Evolutionary conservation across 2,113 vertebrate species (phyloP), one percentile per base, ranked within the genome.

Genomic region (Clarias gariepinus): DNA sequence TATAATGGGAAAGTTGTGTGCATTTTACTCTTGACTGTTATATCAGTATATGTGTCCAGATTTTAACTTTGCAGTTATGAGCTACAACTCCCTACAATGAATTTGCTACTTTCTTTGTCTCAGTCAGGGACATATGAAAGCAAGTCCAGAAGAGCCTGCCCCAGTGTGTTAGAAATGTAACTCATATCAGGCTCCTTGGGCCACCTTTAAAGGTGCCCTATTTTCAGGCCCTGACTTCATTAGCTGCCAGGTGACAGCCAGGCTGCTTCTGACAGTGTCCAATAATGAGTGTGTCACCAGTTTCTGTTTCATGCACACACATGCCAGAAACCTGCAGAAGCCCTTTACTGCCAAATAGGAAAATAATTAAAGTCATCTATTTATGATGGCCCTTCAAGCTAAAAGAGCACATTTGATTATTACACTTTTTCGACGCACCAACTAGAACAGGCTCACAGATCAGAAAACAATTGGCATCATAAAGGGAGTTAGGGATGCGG

Each of bases 211-310:
- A 85, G 74, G 78, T 69, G 78, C 57, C 61, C 58, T 47, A 55
- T 83, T 85, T 85, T 73, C 23, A 84, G 47, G 21, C 81, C 57
- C 78, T 63, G 81, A 86, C 86, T 90, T 89, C 83, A 91, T 92
- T 92, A 93, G 91, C 90, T 90, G 79, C 88, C 68, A 82, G 87
- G 84, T 82, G 84, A 88, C 91, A 93, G 91, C 84, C 88, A 81
- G 82, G 85, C 89, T 33, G 58, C 60, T 68, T 76, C 82, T 86
- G 89, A 89, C 77, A 87, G 68, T 77, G 83, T 79, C 86, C 71
- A 88, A 90, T 93, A 92, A 90, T 90, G 79, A 82, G 5, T 15
- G 87, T 90, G 88, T 88, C 78, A 87, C 88, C 71, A 73, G 89
- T 88, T 87, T 91, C 74, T 91, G 85, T 90, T 7, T 80, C 57